These are phyloP conservation scores for Allacma fusca DNA, from an alignment of 2,888 invertebrate genomes.

Conservation along the genomic window DNA sequence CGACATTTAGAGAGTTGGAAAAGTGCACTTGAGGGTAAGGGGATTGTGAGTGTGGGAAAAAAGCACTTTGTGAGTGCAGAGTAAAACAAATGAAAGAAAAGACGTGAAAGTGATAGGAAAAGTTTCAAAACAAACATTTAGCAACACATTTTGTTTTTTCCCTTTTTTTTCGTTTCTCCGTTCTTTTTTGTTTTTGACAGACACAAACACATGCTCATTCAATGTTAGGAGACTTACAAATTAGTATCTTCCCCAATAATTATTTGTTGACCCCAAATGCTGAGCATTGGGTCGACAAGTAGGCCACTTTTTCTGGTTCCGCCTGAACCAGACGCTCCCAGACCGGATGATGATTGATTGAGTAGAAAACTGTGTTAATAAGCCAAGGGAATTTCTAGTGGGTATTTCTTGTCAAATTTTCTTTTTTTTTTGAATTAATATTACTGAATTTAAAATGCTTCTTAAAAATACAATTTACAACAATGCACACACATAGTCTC, in stretches of 20 bases:
- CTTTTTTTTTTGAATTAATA: neutral
- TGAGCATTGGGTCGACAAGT: slow-evolving; percentile 93
- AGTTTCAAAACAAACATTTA: too few relatives aligned
- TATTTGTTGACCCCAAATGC: slow-evolving; percentile 98
- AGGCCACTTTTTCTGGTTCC: slow-evolving; percentile 84
- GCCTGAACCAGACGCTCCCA: slow-evolving; percentile 38
- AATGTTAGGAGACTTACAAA: slow-evolving; percentile 79
- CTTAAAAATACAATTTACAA: neutral
- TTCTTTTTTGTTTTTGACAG: neutral
- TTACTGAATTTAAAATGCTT: neutral
- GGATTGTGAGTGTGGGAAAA: slow-evolving; percentile 42
- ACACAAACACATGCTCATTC: slow-evolving; percentile 14
- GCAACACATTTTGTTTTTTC: neutral
- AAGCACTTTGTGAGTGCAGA: slow-evolving; percentile 46
- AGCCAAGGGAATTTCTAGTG: slow-evolving; percentile 45
- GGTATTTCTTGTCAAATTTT: slow-evolving; percentile 31
- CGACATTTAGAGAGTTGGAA: too few relatives aligned
- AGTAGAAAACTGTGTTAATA: slow-evolving; percentile 48
- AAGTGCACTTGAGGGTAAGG: too few relatives aligned
- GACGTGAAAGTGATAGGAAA: slow-evolving; percentile 39
- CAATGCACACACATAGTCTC: neutral
- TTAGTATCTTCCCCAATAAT: slow-evolving; percentile 97
- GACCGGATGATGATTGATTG: slow-evolving; percentile 41
- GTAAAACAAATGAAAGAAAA: slow-evolving; percentile 45
- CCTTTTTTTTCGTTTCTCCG: neutral